A percentile compares a stretch with the other conserved stretches of the same genome.
Conservation (phyloP, 1,140 invertebrate genomes). For the Phenacoccus solenopsis region DNA sequence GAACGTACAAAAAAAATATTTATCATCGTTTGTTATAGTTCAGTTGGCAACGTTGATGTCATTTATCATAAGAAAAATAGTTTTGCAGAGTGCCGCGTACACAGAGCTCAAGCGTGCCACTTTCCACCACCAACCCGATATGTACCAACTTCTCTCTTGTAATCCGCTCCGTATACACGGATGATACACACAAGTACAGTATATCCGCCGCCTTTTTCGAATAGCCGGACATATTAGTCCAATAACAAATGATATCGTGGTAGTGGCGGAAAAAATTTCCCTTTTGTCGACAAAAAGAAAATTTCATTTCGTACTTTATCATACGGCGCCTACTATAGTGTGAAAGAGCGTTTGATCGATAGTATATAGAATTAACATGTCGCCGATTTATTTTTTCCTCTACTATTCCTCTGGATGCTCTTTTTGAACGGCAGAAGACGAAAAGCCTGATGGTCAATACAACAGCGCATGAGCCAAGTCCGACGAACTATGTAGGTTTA, state of each 20-base stretch:
- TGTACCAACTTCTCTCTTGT: background rate
- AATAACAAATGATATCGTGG: background rate
- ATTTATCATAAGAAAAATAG: constrained; percentile 11
- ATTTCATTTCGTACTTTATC: background rate
- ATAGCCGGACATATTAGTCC: background rate
- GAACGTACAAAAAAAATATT: constrained; percentile 16
- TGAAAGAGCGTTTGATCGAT: background rate
- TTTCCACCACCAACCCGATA: background rate
- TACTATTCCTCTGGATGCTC: no score
- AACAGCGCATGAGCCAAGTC: no score
- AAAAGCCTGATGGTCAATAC: no score
- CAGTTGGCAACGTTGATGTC: constrained; percentile 17
- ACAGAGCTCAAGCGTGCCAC: background rate
- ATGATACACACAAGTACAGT: no score
- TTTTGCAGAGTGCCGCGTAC: background rate
- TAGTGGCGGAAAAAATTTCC: background rate
- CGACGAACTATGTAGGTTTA: no score
- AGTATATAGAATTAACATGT: background rate
- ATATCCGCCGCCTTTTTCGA: background rate
- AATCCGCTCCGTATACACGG: background rate
- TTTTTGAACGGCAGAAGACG: no score
- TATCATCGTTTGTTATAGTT: constrained; percentile 18
- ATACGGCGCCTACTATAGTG: background rate
- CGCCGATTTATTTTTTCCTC: background rate
- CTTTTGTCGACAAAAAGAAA: background rate